phyloP scores from a whole-genome alignment of 1,140 invertebrate genomes.

The Apis dorsata region DNA sequence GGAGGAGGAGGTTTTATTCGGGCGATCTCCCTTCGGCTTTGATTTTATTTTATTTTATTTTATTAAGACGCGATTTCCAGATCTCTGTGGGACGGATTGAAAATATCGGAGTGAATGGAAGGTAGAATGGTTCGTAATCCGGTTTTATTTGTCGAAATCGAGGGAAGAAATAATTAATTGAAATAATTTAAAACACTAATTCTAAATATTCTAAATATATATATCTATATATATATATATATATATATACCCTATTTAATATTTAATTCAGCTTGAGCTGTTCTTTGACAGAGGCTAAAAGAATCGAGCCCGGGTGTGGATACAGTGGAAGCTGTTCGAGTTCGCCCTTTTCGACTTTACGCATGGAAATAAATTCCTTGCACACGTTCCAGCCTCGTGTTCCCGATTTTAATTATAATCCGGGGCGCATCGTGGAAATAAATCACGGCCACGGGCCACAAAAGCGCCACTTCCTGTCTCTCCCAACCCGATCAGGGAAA shows the following conservation, averaged over 20 bases:
- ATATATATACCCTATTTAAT: too few species aligned
- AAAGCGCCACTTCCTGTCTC: conserved; percentile 65
- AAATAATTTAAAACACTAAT: too few species aligned
- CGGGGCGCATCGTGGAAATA: conserved; percentile 59
- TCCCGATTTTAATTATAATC: conserved; percentile 44
- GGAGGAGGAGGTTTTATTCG: background rate
- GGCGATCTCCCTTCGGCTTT: background rate
- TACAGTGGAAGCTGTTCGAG: background rate
- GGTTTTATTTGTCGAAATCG: too few species aligned
- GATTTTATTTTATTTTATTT: background rate
- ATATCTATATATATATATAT: too few species aligned
- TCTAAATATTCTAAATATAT: too few species aligned
- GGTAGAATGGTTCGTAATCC: too few species aligned
- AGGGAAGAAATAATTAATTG: too few species aligned
- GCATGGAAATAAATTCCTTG: conserved; percentile 44
- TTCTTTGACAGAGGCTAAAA: too few species aligned
- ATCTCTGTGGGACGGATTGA: background rate
- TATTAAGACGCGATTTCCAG: background rate
- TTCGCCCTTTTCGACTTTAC: background rate
- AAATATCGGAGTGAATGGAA: too few species aligned
- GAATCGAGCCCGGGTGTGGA: background rate
- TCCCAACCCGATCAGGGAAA: conserved; percentile 29
- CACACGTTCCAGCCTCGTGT: conserved; percentile 48
- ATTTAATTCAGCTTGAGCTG: too few species aligned
- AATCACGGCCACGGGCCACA: conserved; percentile 53